Evolutionary conservation across 1,140 invertebrate genomes (phyloP).

Genomic region (Stegodyphus dumicola): DNA sequence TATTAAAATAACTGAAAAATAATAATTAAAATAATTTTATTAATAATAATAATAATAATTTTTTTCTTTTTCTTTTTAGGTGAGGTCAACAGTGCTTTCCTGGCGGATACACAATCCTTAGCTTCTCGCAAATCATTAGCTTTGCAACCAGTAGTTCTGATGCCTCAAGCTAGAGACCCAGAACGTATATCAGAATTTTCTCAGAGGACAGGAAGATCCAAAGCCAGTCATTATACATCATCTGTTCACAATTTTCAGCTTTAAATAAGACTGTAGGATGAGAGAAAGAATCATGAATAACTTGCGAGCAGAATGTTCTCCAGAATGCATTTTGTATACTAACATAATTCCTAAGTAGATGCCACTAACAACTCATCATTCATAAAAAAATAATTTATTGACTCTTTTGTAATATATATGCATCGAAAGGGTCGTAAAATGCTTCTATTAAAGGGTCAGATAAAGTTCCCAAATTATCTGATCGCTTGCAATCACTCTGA

Average conservation of each 20-base stretch:
- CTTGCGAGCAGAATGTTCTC: too few species aligned
- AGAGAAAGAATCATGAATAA: too few species aligned
- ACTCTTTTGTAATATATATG: background rate
- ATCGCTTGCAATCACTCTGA: too few species aligned
- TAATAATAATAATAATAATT: background rate
- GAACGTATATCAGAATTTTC: slow-evolving; percentile 54
- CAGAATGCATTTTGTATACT: too few species aligned
- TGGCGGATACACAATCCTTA: slow-evolving; percentile 80
- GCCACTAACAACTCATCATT: background rate
- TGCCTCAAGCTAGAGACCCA: slow-evolving; percentile 53
- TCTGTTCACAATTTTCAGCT: slow-evolving; percentile 56
- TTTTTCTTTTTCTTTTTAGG: slow-evolving; percentile 72
- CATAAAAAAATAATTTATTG: slow-evolving; percentile 5
- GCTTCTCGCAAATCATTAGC: slow-evolving; percentile 86
- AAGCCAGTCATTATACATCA: slow-evolving; percentile 44
- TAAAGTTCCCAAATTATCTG: background rate
- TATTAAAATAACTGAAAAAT: too few species aligned
- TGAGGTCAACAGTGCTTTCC: slow-evolving; percentile 87
- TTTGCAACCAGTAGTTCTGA: slow-evolving; percentile 75
- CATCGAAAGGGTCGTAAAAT: background rate
- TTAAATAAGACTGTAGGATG: background rate
- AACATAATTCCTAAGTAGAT: too few species aligned
- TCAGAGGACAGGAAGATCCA: slow-evolving; percentile 47
- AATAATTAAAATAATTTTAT: too few species aligned
- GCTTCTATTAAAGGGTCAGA: too few species aligned